Percentiles rank a stretch among this genome's conserved stretches.
Conservation (phyloP, 1,140 invertebrate genomes). For the Pectinophora gossypiella region DNA sequence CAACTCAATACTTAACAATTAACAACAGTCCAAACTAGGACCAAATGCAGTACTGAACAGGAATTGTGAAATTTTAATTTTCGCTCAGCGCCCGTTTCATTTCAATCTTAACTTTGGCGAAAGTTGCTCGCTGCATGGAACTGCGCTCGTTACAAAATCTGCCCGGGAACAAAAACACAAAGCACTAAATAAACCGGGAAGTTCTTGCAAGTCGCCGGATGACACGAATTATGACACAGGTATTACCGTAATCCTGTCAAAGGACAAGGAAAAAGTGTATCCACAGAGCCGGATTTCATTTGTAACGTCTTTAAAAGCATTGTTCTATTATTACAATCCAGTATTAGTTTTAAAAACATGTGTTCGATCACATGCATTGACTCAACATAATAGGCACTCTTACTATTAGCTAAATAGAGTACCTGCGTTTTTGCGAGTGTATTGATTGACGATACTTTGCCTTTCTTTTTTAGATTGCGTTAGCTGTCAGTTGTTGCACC, state of each 20-base stretch:
- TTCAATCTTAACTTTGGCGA: slow-evolving; percentile 32
- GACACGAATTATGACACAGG: slow-evolving; percentile 25
- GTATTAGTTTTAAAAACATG: no score
- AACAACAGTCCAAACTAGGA: not conserved
- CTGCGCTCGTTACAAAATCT: slow-evolving; percentile 17
- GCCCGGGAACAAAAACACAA: slow-evolving; percentile 24
- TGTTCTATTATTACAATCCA: no score
- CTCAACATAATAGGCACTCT: no score
- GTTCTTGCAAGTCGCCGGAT: slow-evolving; percentile 17
- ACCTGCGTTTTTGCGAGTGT: no score
- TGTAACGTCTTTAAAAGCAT: no score
- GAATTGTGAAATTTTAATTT: slow-evolving; percentile 30
- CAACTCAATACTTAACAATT: not conserved
- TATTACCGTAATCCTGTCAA: slow-evolving; percentile 15
- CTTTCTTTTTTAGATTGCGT: no score
- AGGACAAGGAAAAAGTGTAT: slow-evolving; percentile 14
- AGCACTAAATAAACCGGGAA: slow-evolving; percentile 27
- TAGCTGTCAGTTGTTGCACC: no score
- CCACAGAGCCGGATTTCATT: no score
- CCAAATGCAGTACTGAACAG: not conserved
- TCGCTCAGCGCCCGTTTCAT: slow-evolving; percentile 27
- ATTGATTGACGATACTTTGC: no score
- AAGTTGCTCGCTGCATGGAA: slow-evolving; percentile 26
- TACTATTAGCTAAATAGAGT: no score
- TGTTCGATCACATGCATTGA: no score